Percentiles rank a stretch among this genome's conserved stretches.
Conservation (phyloP, 2,797 vertebrate species). For the Semotilus atromaculatus region DNA sequence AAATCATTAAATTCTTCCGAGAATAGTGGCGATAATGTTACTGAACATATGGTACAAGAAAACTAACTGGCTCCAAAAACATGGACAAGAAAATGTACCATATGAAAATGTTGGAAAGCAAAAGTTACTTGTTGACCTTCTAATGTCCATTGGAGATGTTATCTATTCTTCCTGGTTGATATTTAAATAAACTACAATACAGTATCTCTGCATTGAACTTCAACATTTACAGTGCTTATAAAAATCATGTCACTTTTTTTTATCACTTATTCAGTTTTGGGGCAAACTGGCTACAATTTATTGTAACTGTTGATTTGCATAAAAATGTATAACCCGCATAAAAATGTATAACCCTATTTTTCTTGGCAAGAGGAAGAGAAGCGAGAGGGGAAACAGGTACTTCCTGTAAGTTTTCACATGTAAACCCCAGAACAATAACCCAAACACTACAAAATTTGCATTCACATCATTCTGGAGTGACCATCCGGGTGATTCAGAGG, state of each 20-base stretch:
- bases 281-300: not conserved
- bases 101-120: not conserved
- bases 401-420: conserved; percentile 22
- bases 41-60: not conserved
- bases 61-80: not conserved
- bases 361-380: not conserved
- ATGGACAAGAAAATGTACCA: not conserved
- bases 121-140: not conserved
- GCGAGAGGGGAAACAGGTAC: not conserved
- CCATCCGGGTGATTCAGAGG: conserved; percentile 7
- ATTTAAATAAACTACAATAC: not conserved
- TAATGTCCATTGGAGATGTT: not conserved
- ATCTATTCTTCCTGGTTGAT: conserved; percentile 15
- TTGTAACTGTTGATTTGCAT: not conserved
- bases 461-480: conserved; percentile 35
- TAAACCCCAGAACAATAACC: conserved; percentile 22
- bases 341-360: not conserved
- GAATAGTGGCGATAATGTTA: not conserved
- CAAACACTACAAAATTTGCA: conserved; percentile 19
- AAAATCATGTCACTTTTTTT: not conserved
- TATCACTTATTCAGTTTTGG: not conserved
- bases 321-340: not conserved
- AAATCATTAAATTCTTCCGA: not conserved
- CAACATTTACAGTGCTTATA: not conserved
- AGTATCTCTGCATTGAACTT: not conserved